Conservation (phyloP, 2,888 invertebrate genomes). For the Caenorhabditis angaria region DNA sequence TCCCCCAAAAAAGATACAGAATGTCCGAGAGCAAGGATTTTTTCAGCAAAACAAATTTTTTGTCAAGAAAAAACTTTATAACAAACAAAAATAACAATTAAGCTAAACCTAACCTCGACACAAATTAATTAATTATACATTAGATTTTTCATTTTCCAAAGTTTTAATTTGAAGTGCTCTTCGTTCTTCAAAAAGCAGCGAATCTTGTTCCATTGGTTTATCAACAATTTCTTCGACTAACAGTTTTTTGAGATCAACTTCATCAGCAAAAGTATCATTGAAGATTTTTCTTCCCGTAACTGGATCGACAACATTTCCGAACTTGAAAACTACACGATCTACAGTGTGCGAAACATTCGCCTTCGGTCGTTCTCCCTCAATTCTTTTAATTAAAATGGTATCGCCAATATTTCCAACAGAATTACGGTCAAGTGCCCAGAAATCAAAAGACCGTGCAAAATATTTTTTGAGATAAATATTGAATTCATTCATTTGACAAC, state of each 20-base stretch:
- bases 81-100: constrained; percentile 3
- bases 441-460: constrained; percentile 63
- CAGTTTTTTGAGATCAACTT: constrained; percentile 55
- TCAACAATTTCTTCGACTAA: constrained; percentile 63
- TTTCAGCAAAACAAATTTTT: too few species aligned
- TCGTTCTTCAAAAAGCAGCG: constrained; percentile 62
- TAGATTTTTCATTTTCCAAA: constrained; percentile 45
- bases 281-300: constrained; percentile 63
- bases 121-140: constrained; percentile 16
- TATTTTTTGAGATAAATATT: constrained; percentile 68
- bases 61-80: too few species aligned
- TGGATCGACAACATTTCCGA: constrained; percentile 64
- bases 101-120: neutral
- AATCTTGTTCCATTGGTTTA: constrained; percentile 57
- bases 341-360: constrained; percentile 60
- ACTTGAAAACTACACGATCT: constrained; percentile 62
- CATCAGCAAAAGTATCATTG: constrained; percentile 61
- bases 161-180: constrained; percentile 51
- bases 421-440: constrained; percentile 65
- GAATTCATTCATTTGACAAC: constrained; percentile 67
- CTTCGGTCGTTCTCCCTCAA: constrained; percentile 58
- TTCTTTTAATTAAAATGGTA: constrained; percentile 60
- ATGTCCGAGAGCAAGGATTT: too few species aligned
- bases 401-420: constrained; percentile 58
- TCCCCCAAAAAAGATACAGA: too few species aligned